These are phyloP conservation scores for Melanerpes aurifrons DNA, from an alignment of 2,113 vertebrate genomes.

Conservation along the genomic window DNA sequence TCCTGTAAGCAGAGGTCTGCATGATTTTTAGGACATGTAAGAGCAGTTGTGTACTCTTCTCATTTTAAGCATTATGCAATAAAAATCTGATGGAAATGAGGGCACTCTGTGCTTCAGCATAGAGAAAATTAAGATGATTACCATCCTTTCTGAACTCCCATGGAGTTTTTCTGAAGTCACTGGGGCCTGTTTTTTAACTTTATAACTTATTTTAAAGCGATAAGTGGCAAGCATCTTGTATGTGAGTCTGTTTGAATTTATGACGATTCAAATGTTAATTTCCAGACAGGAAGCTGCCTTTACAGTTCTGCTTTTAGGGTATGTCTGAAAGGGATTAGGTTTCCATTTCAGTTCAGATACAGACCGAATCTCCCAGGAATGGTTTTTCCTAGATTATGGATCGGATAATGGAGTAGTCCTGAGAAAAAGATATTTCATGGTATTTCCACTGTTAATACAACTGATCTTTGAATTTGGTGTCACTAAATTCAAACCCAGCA, in stretches of 20 bases:
- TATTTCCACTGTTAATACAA: constrained; percentile 20
- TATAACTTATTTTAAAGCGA: constrained; percentile 1
- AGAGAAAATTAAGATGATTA: constrained; percentile 10
- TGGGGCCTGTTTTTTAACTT: constrained; percentile 38
- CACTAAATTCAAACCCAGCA: neutral
- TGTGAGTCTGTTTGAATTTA: constrained; percentile 49
- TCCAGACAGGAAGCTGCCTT: constrained; percentile 64
- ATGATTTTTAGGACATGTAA: neutral
- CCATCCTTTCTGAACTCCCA: neutral
- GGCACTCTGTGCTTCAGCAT: neutral
- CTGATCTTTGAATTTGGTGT: constrained; percentile 3
- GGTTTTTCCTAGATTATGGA: constrained; percentile 22
- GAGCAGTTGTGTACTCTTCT: neutral
- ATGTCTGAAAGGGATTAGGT: constrained; percentile 40
- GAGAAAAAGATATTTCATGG: constrained; percentile 7
- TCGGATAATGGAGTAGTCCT: constrained; percentile 34
- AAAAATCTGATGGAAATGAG: neutral
- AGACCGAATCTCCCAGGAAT: constrained; percentile 23
- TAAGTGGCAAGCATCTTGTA: constrained; percentile 9
- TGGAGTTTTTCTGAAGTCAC: constrained; percentile 32
- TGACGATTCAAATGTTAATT: constrained; percentile 59
- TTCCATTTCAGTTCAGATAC: constrained; percentile 38
- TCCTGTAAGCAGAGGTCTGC: neutral
- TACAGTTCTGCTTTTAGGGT: constrained; percentile 49
- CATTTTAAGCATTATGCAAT: neutral